Evolutionary conservation across 2,888 invertebrate genomes (phyloP).

Genomic region (Oxycera nigricornis): DNA sequence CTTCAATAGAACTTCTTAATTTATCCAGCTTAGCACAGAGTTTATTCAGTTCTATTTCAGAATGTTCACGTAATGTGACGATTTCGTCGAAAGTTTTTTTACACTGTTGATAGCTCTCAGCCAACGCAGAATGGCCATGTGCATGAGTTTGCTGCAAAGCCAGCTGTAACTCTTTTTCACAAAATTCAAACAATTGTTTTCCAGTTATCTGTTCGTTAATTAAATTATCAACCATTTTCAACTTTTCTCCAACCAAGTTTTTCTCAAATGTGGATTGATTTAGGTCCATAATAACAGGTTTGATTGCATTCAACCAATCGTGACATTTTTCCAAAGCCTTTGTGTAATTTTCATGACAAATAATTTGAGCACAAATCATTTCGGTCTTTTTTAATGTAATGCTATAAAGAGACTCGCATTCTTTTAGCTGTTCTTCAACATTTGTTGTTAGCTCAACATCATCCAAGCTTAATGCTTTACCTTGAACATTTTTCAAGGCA

Average conservation of each 20-base stretch:
- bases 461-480: conserved; percentile 78
- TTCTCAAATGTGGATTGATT: conserved; percentile 82
- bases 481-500: conserved; percentile 82
- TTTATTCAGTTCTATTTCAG: conserved; percentile 75
- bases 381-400: conserved; percentile 73
- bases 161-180: conserved; percentile 73
- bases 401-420: conserved; percentile 73
- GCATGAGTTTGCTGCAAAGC: conserved; percentile 80
- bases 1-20: conserved; percentile 79
- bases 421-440: conserved; percentile 74
- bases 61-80: conserved; percentile 72
- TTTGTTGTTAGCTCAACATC: conserved; percentile 82
- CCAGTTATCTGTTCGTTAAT: conserved; percentile 76
- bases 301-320: conserved; percentile 81
- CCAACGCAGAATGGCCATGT: conserved; percentile 75
- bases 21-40: conserved; percentile 82
- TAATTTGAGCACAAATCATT: conserved; percentile 74
- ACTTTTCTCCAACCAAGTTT: conserved; percentile 77
- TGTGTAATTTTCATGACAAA: conserved; percentile 82
- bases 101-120: conserved; percentile 77
- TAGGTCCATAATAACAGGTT: conserved; percentile 78
- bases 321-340: conserved; percentile 82
- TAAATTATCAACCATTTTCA: conserved; percentile 77
- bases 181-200: conserved; percentile 72
- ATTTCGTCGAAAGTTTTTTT: conserved; percentile 79